These are phyloP conservation scores for Pseudococcus longispinus DNA, from an alignment of 2,888 invertebrate species.

Conservation along the genomic window DNA sequence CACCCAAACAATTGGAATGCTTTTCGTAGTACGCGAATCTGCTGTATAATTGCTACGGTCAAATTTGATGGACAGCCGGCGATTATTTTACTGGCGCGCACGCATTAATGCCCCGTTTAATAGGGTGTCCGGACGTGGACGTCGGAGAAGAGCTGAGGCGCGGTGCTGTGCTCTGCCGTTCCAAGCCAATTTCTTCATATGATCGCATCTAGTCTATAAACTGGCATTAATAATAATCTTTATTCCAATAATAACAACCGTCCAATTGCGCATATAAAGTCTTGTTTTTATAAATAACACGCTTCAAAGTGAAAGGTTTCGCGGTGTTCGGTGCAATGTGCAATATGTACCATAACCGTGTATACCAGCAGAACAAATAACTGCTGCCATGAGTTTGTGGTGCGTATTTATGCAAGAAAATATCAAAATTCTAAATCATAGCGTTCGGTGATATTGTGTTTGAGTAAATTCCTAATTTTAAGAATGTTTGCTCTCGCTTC, in stretches of 20 bases:
- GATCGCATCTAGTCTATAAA: not conserved
- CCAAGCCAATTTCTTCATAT: not conserved
- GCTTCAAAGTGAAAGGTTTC: not conserved
- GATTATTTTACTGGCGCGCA: slow-evolving; percentile 22
- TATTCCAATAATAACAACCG: not conserved
- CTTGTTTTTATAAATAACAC: not conserved
- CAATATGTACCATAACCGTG: not conserved
- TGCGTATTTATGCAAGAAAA: too few species aligned
- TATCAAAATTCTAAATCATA: too few species aligned
- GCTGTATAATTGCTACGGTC: slow-evolving; percentile 49
- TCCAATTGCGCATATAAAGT: not conserved
- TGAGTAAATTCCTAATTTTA: too few species aligned
- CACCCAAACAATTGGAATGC: slow-evolving; percentile 8
- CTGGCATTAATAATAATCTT: not conserved
- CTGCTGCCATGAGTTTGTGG: too few species aligned
- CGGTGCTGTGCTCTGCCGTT: not conserved
- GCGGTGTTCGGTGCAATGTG: not conserved
- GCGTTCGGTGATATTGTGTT: too few species aligned
- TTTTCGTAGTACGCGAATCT: slow-evolving; percentile 28
- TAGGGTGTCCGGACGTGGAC: not conserved
- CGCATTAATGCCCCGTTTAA: slow-evolving; percentile 13
- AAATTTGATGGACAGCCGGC: slow-evolving; percentile 49
- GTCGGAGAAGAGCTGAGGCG: too few species aligned
- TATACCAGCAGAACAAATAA: too few species aligned
- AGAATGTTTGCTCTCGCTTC: too few species aligned